These are phyloP conservation scores for Smutsia temminckii DNA, from an alignment of 2,797 vertebrate species.

Conservation along the genomic window DNA sequence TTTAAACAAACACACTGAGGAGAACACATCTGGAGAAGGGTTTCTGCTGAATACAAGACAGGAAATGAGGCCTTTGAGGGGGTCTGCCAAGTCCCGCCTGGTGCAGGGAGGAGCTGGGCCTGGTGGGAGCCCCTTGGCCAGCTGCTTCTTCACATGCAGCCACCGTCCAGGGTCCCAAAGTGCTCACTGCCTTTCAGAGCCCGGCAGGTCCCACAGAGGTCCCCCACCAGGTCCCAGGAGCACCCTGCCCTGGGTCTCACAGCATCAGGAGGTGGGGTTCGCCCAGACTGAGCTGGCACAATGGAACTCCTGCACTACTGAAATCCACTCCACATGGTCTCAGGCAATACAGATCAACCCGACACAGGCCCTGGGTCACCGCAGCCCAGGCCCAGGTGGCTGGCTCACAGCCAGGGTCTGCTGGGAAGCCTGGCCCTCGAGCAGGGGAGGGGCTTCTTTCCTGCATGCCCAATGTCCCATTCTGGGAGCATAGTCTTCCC, in stretches of 20 bases:
- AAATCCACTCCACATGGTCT: background rate
- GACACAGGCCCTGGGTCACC: background rate
- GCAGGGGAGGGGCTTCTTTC: background rate
- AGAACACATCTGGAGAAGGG: background rate
- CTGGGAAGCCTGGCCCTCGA: background rate
- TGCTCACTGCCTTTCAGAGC: too few species aligned
- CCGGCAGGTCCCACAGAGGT: too few species aligned
- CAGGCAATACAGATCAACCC: background rate
- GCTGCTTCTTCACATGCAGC: background rate
- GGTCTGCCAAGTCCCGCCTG: background rate
- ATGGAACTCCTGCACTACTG: background rate
- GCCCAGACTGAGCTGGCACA: background rate
- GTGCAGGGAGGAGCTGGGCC: too few species aligned
- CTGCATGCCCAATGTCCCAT: background rate
- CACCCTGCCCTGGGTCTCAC: background rate
- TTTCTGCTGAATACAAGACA: background rate
- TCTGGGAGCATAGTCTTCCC: too few species aligned
- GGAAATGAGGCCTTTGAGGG: background rate
- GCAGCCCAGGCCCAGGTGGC: fast-evolving
- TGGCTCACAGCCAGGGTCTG: background rate
- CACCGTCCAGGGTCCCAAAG: background rate
- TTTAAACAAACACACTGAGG: background rate
- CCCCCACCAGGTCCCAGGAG: background rate
- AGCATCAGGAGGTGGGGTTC: background rate
- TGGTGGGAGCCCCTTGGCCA: background rate